Conservation (phyloP, 2,113 vertebrate species). For the Peromyscus californicus region DNA sequence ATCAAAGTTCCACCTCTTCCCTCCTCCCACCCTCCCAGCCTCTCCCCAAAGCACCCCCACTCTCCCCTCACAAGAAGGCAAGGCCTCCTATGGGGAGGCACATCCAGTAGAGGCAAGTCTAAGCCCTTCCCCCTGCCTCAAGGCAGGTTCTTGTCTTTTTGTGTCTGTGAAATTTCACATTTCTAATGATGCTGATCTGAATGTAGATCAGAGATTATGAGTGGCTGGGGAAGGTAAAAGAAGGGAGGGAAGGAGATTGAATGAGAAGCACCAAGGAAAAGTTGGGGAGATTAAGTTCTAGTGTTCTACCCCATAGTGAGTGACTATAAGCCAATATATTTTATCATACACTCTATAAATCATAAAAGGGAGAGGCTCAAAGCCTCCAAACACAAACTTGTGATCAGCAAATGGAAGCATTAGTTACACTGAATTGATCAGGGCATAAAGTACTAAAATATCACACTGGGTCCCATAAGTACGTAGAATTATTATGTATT, state of each 20-base stretch:
- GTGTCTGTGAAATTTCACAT: background rate
- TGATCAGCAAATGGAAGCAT: background rate
- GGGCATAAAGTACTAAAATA: background rate
- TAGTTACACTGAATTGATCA: background rate
- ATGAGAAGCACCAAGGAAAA: background rate
- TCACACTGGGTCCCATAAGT: background rate
- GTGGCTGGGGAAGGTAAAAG: background rate
- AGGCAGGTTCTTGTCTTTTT: background rate
- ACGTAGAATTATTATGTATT: background rate
- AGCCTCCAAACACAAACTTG: background rate
- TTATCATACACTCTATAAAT: background rate
- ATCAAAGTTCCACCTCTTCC: too few species aligned
- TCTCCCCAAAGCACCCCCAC: too few species aligned
- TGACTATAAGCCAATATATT: too few species aligned
- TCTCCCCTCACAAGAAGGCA: too few species aligned
- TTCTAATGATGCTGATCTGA: background rate
- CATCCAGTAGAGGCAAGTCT: too few species aligned
- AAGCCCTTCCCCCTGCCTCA: too few species aligned
- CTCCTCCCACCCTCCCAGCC: too few species aligned
- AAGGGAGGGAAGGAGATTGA: background rate
- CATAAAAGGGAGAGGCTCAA: background rate
- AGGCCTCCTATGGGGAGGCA: too few species aligned
- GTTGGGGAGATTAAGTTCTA: background rate
- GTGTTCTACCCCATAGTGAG: background rate
- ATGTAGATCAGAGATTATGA: background rate